These are phyloP conservation scores for Eupithecia vulgata DNA, from an alignment of 2,888 invertebrate genomes.

Conservation along the genomic window DNA sequence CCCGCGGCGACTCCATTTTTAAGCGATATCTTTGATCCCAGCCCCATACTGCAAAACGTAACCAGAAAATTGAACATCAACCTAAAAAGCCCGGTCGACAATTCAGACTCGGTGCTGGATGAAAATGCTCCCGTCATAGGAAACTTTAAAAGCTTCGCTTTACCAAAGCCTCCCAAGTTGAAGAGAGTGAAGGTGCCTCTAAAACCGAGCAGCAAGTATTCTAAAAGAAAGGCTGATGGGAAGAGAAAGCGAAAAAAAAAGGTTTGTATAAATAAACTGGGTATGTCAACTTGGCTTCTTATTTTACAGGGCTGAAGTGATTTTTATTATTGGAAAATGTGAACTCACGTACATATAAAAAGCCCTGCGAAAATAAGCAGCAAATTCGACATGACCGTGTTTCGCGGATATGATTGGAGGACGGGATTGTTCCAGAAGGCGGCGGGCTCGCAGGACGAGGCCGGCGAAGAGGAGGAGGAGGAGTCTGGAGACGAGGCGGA, in stretches of 20 bases:
- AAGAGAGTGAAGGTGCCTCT: slow-evolving; percentile 76
- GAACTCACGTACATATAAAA: neutral
- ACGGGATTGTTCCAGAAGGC: slow-evolving; percentile 73
- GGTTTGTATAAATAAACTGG: slow-evolving; percentile 66
- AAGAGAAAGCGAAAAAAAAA: slow-evolving; percentile 66
- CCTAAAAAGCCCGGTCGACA: slow-evolving; percentile 57
- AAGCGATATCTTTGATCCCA: slow-evolving; percentile 80
- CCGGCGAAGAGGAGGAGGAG: slow-evolving; percentile 83
- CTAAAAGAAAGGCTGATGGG: slow-evolving; percentile 60
- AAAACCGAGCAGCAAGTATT: slow-evolving; percentile 65
- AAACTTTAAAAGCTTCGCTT: slow-evolving; percentile 80
- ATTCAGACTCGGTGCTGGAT: slow-evolving; percentile 54
- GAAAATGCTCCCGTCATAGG: slow-evolving; percentile 75
- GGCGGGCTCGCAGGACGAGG: slow-evolving; percentile 68
- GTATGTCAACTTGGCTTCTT: slow-evolving; percentile 26
- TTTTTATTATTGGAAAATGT: neutral
- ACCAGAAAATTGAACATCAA: slow-evolving; percentile 67
- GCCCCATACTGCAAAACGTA: slow-evolving; percentile 66
- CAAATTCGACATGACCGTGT: slow-evolving; percentile 25
- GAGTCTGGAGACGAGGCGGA: slow-evolving; percentile 87
- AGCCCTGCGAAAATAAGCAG: slow-evolving; percentile 25
- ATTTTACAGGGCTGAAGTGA: slow-evolving; percentile 16
- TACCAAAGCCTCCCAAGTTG: slow-evolving; percentile 78
- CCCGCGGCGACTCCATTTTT: slow-evolving; percentile 77
- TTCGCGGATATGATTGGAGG: slow-evolving; percentile 28